Base-by-base conservation (phyloP, 2,888 invertebrate species). In the Augochlorella aurata region DNA sequence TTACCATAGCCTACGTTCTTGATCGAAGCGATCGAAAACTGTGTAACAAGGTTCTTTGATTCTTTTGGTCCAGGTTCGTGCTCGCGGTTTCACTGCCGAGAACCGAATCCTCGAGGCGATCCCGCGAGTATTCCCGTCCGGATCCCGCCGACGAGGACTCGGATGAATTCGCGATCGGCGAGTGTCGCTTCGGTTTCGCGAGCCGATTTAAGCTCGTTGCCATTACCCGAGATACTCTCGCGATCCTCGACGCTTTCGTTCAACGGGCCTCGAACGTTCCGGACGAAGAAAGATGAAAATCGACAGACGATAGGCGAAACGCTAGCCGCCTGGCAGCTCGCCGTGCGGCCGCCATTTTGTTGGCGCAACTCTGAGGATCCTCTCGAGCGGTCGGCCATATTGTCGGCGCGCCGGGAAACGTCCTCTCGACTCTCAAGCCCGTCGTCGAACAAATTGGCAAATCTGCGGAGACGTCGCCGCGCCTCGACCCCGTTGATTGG, bases 1-100 rank as follows among this genome's bases (percentile, higher is more conserved):
- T 50, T 69, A 29, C 50, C n/a, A 18, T 69, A 58, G 10, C 24
- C 58, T 29, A 50, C 69, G 18, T n/a, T 50, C 52, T 65, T 47
- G 44, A 67, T 69, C 68, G 68, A 50, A 49, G 10, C 71, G 72
- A 54, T 67, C 44, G 44, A 29, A 65, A 65, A 49, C n/a, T 38
- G 65, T 45, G 52, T 44, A 45, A 67, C 52, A 54, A 49, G 29
- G 21, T 58, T 58, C 38, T 21, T 38, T 38, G 38, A 38, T 38
- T 38, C 29, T 47, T 29, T 49, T 49, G 47, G 12, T 38, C 65
- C 63, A 49, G 38, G 49, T 54, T 18, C 21, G 14, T 29, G 10
- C 49, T 50, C 12, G 38, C 52, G 61, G 67, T 80, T 38, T 10
- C 8, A 10, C 38, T 38, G 38, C 63, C 38, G 29, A 29, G 29